Evolutionary conservation across 2,113 vertebrate genomes (phyloP).

Genomic region (Semnornis frantzii): DNA sequence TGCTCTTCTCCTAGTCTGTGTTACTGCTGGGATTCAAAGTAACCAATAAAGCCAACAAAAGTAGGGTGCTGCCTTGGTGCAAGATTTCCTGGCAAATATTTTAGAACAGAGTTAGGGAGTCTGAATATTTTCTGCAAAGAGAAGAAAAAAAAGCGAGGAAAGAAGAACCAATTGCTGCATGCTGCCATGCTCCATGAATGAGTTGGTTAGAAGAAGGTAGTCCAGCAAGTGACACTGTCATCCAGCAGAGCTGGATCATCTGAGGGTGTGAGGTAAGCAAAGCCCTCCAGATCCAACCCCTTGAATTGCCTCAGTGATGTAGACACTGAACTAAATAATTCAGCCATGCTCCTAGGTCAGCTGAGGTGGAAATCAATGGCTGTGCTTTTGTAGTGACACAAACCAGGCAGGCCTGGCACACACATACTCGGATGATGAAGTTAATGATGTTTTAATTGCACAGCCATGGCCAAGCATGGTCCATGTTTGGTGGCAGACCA

Average conservation of each 20-base stretch:
- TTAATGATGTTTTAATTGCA: neutral
- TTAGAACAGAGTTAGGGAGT: neutral
- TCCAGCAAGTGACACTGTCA: neutral
- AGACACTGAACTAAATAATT: neutral
- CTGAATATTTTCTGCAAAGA: neutral
- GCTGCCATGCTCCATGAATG: neutral
- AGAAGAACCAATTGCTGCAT: neutral
- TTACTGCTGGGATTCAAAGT: neutral
- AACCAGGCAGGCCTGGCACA: neutral
- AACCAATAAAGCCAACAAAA: neutral
- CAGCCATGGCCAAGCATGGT: neutral
- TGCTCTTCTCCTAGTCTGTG: neutral
- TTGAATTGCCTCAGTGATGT: neutral
- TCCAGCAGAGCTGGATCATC: neutral
- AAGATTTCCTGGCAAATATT: neutral
- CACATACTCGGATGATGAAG: neutral
- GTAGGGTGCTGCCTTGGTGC: neutral
- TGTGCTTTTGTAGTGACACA: neutral
- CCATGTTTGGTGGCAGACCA: neutral
- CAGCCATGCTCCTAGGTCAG: neutral
- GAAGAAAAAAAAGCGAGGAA: neutral
- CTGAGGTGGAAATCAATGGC: neutral
- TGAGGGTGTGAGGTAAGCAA: neutral
- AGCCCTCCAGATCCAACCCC: neutral
- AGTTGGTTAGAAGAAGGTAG: neutral